These are phyloP conservation scores for Siphamia tubifer DNA, from an alignment of 2,113 vertebrate genomes.

Conservation along the genomic window DNA sequence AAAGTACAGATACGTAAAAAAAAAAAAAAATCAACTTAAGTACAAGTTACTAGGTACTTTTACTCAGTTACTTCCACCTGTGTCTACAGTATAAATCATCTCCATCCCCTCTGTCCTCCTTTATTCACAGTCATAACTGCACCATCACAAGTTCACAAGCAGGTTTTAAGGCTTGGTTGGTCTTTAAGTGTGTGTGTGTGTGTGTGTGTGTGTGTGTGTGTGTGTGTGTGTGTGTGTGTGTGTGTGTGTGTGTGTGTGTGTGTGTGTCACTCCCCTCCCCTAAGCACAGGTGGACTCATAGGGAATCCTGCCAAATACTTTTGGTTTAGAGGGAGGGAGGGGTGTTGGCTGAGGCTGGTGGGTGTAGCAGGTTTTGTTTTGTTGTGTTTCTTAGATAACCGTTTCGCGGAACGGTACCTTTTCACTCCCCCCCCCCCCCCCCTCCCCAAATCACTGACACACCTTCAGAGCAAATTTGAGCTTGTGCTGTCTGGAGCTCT, in stretches of 20 bases:
- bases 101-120: slow-evolving; percentile 1
- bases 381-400: slow-evolving; percentile 82
- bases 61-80: too few relatives aligned
- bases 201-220: slow-evolving; percentile 55
- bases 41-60: too few relatives aligned
- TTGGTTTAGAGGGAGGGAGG: slow-evolving; percentile 94
- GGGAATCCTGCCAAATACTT: slow-evolving; percentile 93
- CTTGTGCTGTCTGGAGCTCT: slow-evolving; percentile 52
- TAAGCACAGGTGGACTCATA: slow-evolving; percentile 92
- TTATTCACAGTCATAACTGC: slow-evolving; percentile 23
- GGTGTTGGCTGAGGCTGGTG: slow-evolving; percentile 77
- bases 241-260: slow-evolving; percentile 44
- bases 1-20: too few relatives aligned
- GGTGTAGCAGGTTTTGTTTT: slow-evolving; percentile 88
- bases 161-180: slow-evolving; percentile 69
- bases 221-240: slow-evolving; percentile 56
- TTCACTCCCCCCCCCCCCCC: too few relatives aligned
- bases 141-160: slow-evolving; percentile 46
- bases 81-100: too few relatives aligned
- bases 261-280: slow-evolving; percentile 78
- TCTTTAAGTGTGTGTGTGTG: slow-evolving; percentile 44
- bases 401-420: slow-evolving; percentile 88
- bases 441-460: slow-evolving; percentile 91
- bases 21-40: too few relatives aligned
- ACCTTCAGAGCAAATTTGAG: slow-evolving; percentile 79